phyloP scores from a whole-genome alignment of 2,888 invertebrate genomes.

The Drosophila dives region DNA sequence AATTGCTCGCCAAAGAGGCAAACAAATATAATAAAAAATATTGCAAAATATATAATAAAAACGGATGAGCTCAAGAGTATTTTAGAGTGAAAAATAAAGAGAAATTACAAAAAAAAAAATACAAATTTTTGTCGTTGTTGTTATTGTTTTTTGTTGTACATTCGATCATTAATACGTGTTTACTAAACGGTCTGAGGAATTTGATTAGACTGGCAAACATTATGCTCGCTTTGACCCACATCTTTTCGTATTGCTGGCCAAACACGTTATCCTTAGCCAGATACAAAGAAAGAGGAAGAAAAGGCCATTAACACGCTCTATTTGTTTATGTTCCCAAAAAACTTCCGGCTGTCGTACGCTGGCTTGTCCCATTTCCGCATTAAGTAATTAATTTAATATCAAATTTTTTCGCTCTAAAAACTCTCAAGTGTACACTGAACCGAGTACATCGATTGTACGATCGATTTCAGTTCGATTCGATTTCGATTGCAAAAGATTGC shows the following conservation, averaged over 20 bases:
- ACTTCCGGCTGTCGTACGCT: slow-evolving; percentile 41
- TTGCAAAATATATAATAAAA: slow-evolving; percentile 69
- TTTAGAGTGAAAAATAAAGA: slow-evolving; percentile 78
- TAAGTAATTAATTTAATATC: slow-evolving; percentile 63
- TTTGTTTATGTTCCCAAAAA: slow-evolving; percentile 44
- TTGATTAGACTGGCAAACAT: not conserved
- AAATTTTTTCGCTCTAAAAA: slow-evolving; percentile 83
- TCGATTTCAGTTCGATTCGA: slow-evolving; percentile 49
- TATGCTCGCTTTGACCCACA: slow-evolving; percentile 25
- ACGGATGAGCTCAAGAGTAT: slow-evolving; percentile 75
- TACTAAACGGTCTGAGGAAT: not conserved
- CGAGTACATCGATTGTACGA: slow-evolving; percentile 41
- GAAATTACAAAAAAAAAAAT: not conserved
- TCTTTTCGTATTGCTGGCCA: slow-evolving; percentile 3
- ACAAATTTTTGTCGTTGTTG: not conserved
- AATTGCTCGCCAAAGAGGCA: slow-evolving; percentile 54
- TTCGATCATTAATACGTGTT: not conserved
- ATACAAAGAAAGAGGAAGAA: not conserved
- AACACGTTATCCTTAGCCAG: slow-evolving; percentile 23
- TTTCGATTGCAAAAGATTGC: slow-evolving; percentile 60
- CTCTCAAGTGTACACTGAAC: slow-evolving; percentile 79
- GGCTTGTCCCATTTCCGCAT: slow-evolving; percentile 58
- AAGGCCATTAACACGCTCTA: slow-evolving; percentile 41
- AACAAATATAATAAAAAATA: slow-evolving; percentile 80
- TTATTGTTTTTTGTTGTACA: not conserved